Evolutionary conservation across 2,797 vertebrate genomes (phyloP).

Genomic region (Paratrypauchen microcephalus): DNA sequence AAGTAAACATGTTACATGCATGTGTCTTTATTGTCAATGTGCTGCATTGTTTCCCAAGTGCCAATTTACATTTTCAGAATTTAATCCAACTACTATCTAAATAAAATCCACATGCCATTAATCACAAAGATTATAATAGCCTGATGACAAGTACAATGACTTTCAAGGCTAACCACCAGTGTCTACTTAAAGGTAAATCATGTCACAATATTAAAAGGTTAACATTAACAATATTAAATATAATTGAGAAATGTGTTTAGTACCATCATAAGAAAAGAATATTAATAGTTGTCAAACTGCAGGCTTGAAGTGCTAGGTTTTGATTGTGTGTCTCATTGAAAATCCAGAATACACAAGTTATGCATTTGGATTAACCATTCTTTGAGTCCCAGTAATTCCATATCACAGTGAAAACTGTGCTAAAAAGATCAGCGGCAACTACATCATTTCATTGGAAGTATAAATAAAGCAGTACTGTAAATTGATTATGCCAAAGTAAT

Average conservation of each 20-base stretch:
- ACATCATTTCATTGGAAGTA: slow-evolving; percentile 29
- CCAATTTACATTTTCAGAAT: slow-evolving; percentile 31
- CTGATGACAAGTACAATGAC: slow-evolving; percentile 41
- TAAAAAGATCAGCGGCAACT: slow-evolving; percentile 44
- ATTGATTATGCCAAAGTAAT: slow-evolving; percentile 7
- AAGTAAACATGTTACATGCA: slow-evolving; percentile 58
- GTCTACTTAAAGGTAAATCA: slow-evolving; percentile 54
- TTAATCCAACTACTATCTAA: slow-evolving; percentile 31
- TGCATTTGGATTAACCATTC: not conserved
- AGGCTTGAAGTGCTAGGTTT: slow-evolving; percentile 18
- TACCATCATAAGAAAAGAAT: slow-evolving; percentile 27
- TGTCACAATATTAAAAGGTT: slow-evolving; percentile 57
- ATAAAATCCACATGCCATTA: slow-evolving; percentile 66
- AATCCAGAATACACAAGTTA: slow-evolving; percentile 29
- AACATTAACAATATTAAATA: slow-evolving; percentile 55
- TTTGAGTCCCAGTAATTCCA: slow-evolving; percentile 30
- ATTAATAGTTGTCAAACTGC: slow-evolving; percentile 25
- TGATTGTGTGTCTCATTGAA: slow-evolving; percentile 33
- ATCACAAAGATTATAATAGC: slow-evolving; percentile 64
- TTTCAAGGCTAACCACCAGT: slow-evolving; percentile 28
- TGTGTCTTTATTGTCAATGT: slow-evolving; percentile 76
- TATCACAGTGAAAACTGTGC: slow-evolving; percentile 65
- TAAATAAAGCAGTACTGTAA: slow-evolving; percentile 23
- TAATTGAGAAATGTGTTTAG: slow-evolving; percentile 47
- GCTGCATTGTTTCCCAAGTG: slow-evolving; percentile 57